Conservation (phyloP, 1,140 invertebrate species). For the Lordiphosa collinella region DNA sequence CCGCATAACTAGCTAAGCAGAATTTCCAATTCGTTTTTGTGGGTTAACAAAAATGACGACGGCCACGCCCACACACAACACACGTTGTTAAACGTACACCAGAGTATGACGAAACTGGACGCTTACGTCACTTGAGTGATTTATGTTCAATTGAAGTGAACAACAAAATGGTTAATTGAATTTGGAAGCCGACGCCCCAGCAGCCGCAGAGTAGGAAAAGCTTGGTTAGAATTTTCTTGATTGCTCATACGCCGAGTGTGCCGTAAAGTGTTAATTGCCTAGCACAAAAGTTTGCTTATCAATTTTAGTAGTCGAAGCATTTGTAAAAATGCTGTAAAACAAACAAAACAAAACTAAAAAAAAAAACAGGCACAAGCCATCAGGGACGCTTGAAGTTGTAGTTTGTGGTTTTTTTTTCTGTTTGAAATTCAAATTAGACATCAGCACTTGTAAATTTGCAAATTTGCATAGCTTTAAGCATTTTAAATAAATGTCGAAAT, state of each 20-base stretch:
- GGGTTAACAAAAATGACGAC: conserved; percentile 35
- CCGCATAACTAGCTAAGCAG: conserved; percentile 9
- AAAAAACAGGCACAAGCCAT: no score
- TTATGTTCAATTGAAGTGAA: conserved; percentile 58
- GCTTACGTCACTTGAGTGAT: conserved; percentile 61
- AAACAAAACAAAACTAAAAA: no score
- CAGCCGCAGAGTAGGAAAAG: conserved; percentile 6
- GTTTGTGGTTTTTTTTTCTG: conserved; percentile 40
- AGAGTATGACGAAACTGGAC: conserved; percentile 48
- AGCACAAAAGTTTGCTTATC: conserved; percentile 62
- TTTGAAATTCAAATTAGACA: conserved; percentile 77
- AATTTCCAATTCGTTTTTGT: conserved; percentile 15
- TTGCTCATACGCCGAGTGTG: conserved; percentile 69
- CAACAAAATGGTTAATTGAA: conserved; percentile 59
- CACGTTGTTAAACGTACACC: conserved; percentile 20
- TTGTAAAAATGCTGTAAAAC: conserved; percentile 8
- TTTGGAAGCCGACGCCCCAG: conserved; percentile 49
- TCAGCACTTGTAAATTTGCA: conserved; percentile 71
- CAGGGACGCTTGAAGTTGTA: background rate
- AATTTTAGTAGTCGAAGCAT: conserved; percentile 38
- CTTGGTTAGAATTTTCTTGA: conserved; percentile 3
- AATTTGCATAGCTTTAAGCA: conserved; percentile 71
- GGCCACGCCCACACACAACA: conserved; percentile 53
- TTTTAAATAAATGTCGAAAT: conserved; percentile 55
- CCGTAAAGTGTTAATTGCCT: conserved; percentile 64